Evolutionary conservation across 1,140 invertebrate species (phyloP).

Genomic region (Drosophila carrolli): DNA sequence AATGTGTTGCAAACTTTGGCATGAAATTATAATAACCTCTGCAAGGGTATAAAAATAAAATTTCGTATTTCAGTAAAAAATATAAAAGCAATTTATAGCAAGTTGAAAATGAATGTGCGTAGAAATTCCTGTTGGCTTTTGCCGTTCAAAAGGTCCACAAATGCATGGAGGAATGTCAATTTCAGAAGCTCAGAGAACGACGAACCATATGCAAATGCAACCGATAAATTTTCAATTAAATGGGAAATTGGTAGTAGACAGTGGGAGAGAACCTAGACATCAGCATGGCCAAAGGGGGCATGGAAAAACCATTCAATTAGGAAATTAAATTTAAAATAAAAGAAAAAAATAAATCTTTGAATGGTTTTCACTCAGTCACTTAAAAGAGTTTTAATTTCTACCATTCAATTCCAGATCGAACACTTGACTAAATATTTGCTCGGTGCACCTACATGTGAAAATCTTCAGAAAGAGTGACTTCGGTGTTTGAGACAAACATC

Average conservation of each 20-base stretch:
- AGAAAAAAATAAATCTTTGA: slow-evolving; percentile 38
- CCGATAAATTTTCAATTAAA: slow-evolving; percentile 82
- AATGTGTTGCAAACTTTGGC: too few relatives aligned
- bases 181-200: background rate
- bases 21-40: too few relatives aligned
- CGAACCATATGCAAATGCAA: slow-evolving; percentile 72
- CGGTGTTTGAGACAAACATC: too few relatives aligned
- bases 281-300: background rate
- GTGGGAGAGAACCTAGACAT: slow-evolving; percentile 15
- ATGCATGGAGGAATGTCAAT: slow-evolving; percentile 21
- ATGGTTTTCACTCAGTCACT: slow-evolving; percentile 9
- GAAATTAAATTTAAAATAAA: slow-evolving; percentile 67
- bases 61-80: background rate
- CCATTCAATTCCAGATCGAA: slow-evolving; percentile 31
- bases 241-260: slow-evolving; percentile 38
- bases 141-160: slow-evolving; percentile 32
- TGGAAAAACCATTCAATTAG: slow-evolving; percentile 66
- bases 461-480: background rate
- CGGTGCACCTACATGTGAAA: background rate
- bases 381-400: slow-evolving; percentile 23
- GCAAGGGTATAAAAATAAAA: too few relatives aligned
- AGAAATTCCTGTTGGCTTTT: slow-evolving; percentile 3
- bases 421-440: slow-evolving; percentile 43
- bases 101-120: slow-evolving; percentile 1
- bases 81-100: background rate